phyloP scores from a whole-genome alignment of 2,113 vertebrate species.

The Notothenia rossii region DNA sequence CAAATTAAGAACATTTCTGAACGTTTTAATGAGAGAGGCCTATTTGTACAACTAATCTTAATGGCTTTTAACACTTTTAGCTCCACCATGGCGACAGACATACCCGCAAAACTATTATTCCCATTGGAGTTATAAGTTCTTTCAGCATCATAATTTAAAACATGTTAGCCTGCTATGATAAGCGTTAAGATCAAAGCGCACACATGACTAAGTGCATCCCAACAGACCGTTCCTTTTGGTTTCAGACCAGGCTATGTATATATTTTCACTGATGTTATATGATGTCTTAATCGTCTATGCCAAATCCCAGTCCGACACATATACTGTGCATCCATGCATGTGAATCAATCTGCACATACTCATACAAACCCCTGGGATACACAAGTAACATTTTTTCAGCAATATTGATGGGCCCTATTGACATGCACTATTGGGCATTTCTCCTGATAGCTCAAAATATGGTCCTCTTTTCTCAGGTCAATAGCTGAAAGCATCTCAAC shows the following conservation, averaged over 20 bases:
- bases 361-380: constrained; percentile 18
- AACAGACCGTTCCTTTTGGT: not conserved
- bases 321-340: constrained; percentile 16
- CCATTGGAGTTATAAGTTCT: too few species aligned
- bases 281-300: not conserved
- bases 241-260: too few species aligned
- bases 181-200: not conserved
- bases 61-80: too few species aligned
- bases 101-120: too few species aligned
- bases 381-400: constrained; percentile 49
- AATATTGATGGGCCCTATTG: constrained; percentile 50
- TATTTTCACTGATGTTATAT: too few species aligned
- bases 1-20: too few species aligned
- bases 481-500: constrained; percentile 65
- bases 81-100: too few species aligned
- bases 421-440: constrained; percentile 59
- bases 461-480: constrained; percentile 62
- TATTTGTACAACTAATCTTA: too few species aligned
- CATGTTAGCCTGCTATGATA: not conserved
- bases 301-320: constrained; percentile 29
- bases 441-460: constrained; percentile 54
- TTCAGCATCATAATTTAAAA: not conserved
- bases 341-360: constrained; percentile 38
- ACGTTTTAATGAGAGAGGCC: too few species aligned
- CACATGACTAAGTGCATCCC: not conserved